Conservation (phyloP, 2,888 invertebrate species). For the Tetanocera ferruginea region DNA sequence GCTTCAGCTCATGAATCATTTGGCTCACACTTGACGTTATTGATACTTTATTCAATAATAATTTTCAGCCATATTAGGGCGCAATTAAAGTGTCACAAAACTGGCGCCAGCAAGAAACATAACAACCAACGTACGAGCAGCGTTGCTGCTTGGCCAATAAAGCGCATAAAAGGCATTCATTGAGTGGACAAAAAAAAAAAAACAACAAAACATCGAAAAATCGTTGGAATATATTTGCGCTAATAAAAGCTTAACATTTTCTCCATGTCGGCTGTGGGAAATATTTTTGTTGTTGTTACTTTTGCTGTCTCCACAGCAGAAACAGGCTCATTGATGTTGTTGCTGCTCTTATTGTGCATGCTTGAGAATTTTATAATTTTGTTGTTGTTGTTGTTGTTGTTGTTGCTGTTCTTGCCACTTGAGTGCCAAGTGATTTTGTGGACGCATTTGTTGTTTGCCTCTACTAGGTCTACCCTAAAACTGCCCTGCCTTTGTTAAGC, state of each 20-base stretch:
- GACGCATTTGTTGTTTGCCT: background rate
- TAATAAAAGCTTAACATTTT: background rate
- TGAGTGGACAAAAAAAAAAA: background rate
- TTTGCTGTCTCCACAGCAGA: background rate
- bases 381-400: background rate
- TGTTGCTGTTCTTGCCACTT: constrained; percentile 1
- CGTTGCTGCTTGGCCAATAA: constrained; percentile 8
- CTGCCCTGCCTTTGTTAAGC: constrained; percentile 7
- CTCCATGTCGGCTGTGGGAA: background rate
- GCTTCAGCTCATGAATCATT: constrained; percentile 4
- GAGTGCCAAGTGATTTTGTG: constrained; percentile 30
- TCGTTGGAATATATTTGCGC: background rate
- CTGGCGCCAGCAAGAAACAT: constrained; percentile 48
- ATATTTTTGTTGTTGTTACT: background rate
- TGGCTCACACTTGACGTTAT: constrained; percentile 33
- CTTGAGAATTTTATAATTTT: background rate
- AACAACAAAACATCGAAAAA: background rate
- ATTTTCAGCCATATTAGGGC: constrained; percentile 45
- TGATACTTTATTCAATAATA: constrained; percentile 24
- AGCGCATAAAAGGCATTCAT: constrained; percentile 15
- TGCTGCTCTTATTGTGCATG: background rate
- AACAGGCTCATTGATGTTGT: background rate
- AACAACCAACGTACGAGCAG: constrained; percentile 42
- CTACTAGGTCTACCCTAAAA: background rate
- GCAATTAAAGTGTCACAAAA: constrained; percentile 52